phyloP scores from a whole-genome alignment of 2,888 invertebrate species.

The Agrilus biguttatus region DNA sequence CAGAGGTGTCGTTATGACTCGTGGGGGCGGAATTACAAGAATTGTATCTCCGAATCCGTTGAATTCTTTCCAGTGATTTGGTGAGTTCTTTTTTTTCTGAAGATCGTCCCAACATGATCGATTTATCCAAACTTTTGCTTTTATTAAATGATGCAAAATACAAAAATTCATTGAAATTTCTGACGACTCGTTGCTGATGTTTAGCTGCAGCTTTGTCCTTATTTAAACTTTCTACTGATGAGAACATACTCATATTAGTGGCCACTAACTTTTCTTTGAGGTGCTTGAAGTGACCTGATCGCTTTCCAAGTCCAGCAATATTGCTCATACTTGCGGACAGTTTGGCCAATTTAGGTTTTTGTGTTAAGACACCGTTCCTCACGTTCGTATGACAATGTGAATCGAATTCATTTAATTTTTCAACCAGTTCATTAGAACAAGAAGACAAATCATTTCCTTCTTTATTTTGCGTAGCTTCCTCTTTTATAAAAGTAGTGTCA shows the following conservation, averaged over 20 bases:
- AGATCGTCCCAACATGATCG: slow-evolving; percentile 8
- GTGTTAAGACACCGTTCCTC: neutral
- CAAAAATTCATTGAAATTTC: slow-evolving; percentile 73
- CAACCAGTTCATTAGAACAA: no score
- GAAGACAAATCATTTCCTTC: neutral
- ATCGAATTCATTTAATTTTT: no score
- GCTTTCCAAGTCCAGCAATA: slow-evolving; percentile 26
- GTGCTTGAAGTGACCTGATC: slow-evolving; percentile 38
- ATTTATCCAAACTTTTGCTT: slow-evolving; percentile 34
- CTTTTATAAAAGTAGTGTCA: slow-evolving; percentile 35
- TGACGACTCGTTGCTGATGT: slow-evolving; percentile 39
- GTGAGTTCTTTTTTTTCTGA: slow-evolving; percentile 12
- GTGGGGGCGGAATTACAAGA: slow-evolving; percentile 18
- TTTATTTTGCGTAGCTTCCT: slow-evolving; percentile 4
- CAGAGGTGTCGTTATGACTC: slow-evolving; percentile 29
- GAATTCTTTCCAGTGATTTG: neutral
- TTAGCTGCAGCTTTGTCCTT: slow-evolving; percentile 30
- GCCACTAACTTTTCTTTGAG: slow-evolving; percentile 39
- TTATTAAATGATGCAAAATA: slow-evolving; percentile 59
- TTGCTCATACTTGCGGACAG: slow-evolving; percentile 30
- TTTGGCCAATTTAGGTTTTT: slow-evolving; percentile 19
- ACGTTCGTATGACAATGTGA: neutral
- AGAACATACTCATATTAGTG: slow-evolving; percentile 37
- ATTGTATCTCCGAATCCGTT: slow-evolving; percentile 18
- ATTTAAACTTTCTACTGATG: slow-evolving; percentile 44